Evolutionary conservation across 2,797 vertebrate genomes (phyloP).

Genomic region (Rhinophrynus dorsalis): DNA sequence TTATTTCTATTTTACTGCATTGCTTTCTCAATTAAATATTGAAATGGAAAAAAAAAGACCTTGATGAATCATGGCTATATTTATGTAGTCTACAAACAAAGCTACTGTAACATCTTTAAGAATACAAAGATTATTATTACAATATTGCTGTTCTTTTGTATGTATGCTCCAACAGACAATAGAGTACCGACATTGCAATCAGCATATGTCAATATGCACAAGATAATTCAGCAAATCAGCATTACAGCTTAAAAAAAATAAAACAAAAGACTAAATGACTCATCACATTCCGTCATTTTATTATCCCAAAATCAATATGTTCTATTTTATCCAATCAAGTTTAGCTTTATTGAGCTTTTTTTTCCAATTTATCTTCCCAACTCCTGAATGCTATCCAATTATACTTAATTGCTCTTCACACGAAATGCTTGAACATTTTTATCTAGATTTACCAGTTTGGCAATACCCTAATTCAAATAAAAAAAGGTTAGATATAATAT

Average conservation of each 20-base stretch:
- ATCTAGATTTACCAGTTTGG: neutral
- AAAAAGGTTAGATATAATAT: no score
- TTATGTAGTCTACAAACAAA: constrained; percentile 15
- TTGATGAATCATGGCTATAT: constrained; percentile 20
- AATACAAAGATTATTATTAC: constrained; percentile 25
- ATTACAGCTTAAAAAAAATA: constrained; percentile 15
- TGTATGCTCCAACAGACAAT: constrained; percentile 15
- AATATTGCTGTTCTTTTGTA: constrained; percentile 15
- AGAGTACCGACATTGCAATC: constrained; percentile 24
- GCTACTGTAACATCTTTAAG: constrained; percentile 4
- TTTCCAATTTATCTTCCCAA: neutral
- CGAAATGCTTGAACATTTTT: neutral
- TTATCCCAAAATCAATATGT: neutral
- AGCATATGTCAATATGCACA: constrained; percentile 20
- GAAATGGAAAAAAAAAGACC: constrained; percentile 13
- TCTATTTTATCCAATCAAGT: constrained; percentile 8
- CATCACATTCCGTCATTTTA: constrained; percentile 4
- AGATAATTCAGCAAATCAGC: constrained; percentile 20
- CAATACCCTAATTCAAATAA: no score
- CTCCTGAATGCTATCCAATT: neutral
- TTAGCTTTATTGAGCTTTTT: neutral
- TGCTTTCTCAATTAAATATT: no score
- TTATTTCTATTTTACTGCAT: no score
- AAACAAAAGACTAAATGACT: constrained; percentile 9
- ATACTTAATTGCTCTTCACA: neutral